Percentiles rank a stretch among this genome's conserved stretches.
phyloP scores from a whole-genome alignment of 2,888 invertebrate genomes.

The Monochamus alternatus region DNA sequence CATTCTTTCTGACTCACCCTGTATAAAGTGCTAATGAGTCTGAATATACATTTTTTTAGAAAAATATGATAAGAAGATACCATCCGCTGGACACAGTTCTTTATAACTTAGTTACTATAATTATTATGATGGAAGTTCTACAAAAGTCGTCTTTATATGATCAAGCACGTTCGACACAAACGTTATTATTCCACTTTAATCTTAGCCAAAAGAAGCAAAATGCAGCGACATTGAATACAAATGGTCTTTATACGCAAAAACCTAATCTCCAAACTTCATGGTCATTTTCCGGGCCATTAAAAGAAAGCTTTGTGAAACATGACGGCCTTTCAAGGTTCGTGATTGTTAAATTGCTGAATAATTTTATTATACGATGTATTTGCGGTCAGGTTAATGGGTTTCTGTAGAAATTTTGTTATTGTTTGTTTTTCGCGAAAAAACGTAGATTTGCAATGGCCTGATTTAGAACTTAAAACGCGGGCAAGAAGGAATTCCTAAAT shows the following conservation, averaged over 20 bases:
- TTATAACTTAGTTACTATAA: too few relatives aligned
- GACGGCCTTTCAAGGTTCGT: constrained; percentile 5
- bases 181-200: background rate
- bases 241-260: constrained; percentile 13
- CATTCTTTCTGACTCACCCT: too few relatives aligned
- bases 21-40: too few relatives aligned
- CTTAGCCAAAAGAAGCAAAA: constrained; percentile 2
- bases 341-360: constrained; percentile 8
- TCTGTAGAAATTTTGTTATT: background rate
- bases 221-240: constrained; percentile 9
- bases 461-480: background rate
- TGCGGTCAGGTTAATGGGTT: constrained; percentile 5
- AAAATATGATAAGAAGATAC: too few relatives aligned
- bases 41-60: too few relatives aligned
- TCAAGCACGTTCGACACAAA: background rate
- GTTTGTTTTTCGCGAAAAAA: constrained; percentile 6
- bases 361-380: constrained; percentile 5
- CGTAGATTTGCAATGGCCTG: too few relatives aligned
- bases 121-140: too few relatives aligned
- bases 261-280: constrained; percentile 12
- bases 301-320: constrained; percentile 24
- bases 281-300: constrained; percentile 24
- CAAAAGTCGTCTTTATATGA: too few relatives aligned
- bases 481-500: background rate
- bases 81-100: too few relatives aligned